phyloP scores from a whole-genome alignment of 2,797 vertebrate genomes.

The Mallotus villosus region DNA sequence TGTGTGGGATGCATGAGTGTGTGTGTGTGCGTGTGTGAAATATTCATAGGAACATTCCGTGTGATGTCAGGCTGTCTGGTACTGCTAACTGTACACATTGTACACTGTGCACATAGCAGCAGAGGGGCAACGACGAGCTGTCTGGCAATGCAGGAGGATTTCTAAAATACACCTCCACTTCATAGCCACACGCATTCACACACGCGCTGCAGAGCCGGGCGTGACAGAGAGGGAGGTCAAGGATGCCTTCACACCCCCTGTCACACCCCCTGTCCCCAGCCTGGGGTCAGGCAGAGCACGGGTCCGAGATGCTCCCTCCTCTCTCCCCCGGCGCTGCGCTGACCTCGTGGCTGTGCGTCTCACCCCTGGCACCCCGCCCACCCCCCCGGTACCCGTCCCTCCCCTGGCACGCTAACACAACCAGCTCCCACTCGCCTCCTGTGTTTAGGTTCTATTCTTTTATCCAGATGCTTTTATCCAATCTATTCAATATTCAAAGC shows the following conservation, averaged over 20 bases:
- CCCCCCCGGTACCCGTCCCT: no score
- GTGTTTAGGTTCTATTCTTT: no score
- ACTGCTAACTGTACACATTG: slow-evolving; percentile 51
- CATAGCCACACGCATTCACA: slow-evolving; percentile 6
- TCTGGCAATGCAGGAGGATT: slow-evolving; percentile 35
- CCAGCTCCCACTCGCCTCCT: not conserved
- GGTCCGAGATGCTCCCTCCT: slow-evolving; percentile 34
- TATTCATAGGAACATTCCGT: slow-evolving; percentile 52
- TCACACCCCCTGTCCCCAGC: slow-evolving; percentile 36
- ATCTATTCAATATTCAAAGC: no score
- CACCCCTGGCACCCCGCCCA: slow-evolving; percentile 37
- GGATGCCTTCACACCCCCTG: slow-evolving; percentile 40
- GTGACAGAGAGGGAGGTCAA: slow-evolving; percentile 26
- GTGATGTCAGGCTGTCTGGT: slow-evolving; percentile 46
- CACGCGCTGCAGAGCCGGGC: slow-evolving; percentile 13
- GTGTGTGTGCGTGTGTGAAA: slow-evolving; percentile 17
- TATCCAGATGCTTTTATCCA: no score
- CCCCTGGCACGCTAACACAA: slow-evolving; percentile 16
- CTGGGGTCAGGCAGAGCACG: slow-evolving; percentile 26
- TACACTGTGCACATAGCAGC: slow-evolving; percentile 27
- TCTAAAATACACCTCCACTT: not conserved
- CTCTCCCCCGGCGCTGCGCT: slow-evolving; percentile 25
- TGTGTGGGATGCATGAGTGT: slow-evolving; percentile 18
- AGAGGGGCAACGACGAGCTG: slow-evolving; percentile 50
- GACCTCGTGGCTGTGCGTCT: slow-evolving; percentile 45